Base-by-base conservation (phyloP, 2,888 invertebrate species). In the Beris chalybata region DNA sequence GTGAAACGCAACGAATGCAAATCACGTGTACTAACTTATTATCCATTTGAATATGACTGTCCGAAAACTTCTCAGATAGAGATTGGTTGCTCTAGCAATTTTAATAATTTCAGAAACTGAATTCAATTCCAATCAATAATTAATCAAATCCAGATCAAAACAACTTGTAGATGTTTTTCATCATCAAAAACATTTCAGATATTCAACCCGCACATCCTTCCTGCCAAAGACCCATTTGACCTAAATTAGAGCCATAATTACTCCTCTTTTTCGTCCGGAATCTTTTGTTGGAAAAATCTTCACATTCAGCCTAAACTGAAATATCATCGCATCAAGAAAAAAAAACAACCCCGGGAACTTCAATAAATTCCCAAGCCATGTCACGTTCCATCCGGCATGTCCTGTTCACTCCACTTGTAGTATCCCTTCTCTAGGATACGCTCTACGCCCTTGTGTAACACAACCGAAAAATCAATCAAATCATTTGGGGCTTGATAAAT, bases 381-480 rank as follows among this genome's bases (percentile, higher is more conserved):
- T 61, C 61, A 61, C 61, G 61, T 61, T 43, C 61, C 52, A 15
- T 9, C 52, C 38, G 52, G 45, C 47, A 52, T 61, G 50, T 22
- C 15, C 38, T 50, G 12, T 54, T 54, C 32, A n/a, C 31, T 7
- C 4, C 31, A 30, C 54, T 54, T 44, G 45, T 30, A 44, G 4
- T 31, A 54, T 57, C 29, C 44, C 57, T 44, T 44, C 29, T 44
- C 29, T 44, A 12, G 13, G 57, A 13, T 13, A 52, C 22, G 31
- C n/a, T 53, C 9, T 38, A n/a, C 53, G 30, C 4, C 31, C 57
- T 57, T 57, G 15, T 57, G 29, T 44, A 44, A 29, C 29, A 44
- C 61, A n/a, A 22, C 29, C 38, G 50, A 9, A 22, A 38, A 61
- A 61, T 61, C 61, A 61, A 61, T 61, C 61, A 61, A 50, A 32